Conservation (phyloP, 2,797 vertebrate species). For the Notoglanidium macrostoma region DNA sequence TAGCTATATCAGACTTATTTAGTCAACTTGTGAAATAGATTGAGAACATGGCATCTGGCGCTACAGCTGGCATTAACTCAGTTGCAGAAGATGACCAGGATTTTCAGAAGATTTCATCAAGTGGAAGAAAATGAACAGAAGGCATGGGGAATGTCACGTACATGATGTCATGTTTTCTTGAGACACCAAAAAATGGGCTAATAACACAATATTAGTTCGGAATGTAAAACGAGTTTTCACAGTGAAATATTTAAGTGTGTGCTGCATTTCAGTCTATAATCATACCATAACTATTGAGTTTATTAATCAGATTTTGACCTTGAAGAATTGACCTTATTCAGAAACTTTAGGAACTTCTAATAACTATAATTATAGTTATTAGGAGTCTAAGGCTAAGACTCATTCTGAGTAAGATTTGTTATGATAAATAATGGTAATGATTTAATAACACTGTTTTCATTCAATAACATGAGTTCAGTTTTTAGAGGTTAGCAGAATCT, state of each 20-base stretch:
- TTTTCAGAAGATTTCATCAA: slow-evolving; percentile 16
- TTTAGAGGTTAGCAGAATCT: not conserved
- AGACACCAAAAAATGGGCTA: not conserved
- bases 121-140: slow-evolving; percentile 25
- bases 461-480: not conserved
- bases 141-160: not conserved
- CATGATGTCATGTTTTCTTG: not conserved
- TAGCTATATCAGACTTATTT: not conserved
- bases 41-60: slow-evolving; percentile 17
- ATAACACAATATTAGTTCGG: not conserved
- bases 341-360: not conserved
- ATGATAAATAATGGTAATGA: not conserved
- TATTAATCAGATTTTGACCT: not conserved
- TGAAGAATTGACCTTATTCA: not conserved
- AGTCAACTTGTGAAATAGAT: not conserved
- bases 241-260: not conserved
- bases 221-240: not conserved
- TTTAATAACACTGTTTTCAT: slow-evolving; percentile 6
- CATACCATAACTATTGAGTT: not conserved
- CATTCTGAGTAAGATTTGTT: not conserved
- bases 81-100: slow-evolving; percentile 17
- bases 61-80: slow-evolving; percentile 26
- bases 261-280: not conserved
- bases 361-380: not conserved
- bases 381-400: not conserved